Percentiles rank a stretch among this genome's conserved stretches.
These are phyloP conservation scores for Xiphorhynchus erythropygius DNA, from an alignment of 2,797 vertebrate genomes.

Conservation along the genomic window DNA sequence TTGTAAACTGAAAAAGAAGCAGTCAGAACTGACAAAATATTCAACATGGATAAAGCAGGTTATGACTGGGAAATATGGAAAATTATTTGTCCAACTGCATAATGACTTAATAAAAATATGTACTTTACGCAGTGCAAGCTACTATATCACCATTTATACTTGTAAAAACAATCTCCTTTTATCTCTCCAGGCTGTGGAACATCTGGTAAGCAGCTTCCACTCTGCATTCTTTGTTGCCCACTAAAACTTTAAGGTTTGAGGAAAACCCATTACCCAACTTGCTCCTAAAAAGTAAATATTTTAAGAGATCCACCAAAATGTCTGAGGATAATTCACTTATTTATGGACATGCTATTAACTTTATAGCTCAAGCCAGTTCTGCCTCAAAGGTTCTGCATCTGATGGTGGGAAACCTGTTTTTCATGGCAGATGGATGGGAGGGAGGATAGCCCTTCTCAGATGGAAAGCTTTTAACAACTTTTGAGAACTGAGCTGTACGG, in stretches of 20 bases:
- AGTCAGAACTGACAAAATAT: conserved; percentile 21
- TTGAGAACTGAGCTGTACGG: neutral
- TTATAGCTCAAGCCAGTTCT: conserved; percentile 13
- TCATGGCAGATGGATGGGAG: neutral
- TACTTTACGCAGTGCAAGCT: conserved; percentile 52
- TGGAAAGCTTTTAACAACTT: neutral
- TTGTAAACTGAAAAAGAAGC: conserved; percentile 33
- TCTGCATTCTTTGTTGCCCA: conserved; percentile 43
- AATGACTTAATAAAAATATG: conserved; percentile 53
- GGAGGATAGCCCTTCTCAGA: conserved; percentile 6
- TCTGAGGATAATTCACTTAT: conserved; percentile 57
- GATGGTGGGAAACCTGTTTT: conserved; percentile 33
- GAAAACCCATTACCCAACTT: conserved; percentile 62
- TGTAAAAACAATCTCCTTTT: conserved; percentile 63
- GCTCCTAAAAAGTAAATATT: conserved; percentile 65
- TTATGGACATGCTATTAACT: conserved; percentile 51
- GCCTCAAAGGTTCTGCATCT: neutral
- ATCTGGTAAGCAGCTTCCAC: conserved; percentile 71
- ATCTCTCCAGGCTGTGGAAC: conserved; percentile 60
- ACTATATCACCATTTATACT: conserved; percentile 48
- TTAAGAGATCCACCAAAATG: conserved; percentile 58
- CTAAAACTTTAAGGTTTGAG: conserved; percentile 64
- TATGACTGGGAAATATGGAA: conserved; percentile 48
- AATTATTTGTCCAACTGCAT: conserved; percentile 60
- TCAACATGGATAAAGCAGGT: neutral